These are phyloP conservation scores for Drosophila repleta DNA, from an alignment of 1,140 invertebrate species.

Conservation along the genomic window DNA sequence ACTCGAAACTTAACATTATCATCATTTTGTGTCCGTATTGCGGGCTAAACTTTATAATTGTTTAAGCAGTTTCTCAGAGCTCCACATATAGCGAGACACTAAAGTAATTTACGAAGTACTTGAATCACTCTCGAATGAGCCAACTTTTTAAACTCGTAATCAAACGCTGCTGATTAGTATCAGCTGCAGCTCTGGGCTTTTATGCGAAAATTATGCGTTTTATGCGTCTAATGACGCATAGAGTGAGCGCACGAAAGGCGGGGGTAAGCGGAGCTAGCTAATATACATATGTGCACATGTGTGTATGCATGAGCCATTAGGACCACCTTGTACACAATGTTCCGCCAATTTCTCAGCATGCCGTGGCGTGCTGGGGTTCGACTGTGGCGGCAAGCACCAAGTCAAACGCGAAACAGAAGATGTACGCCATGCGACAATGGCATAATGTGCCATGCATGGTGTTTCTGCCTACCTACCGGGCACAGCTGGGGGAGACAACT, in stretches of 20 bases:
- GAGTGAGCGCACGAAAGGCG: neutral
- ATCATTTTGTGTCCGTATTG: neutral
- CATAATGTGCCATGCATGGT: conserved; percentile 4
- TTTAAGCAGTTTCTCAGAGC: neutral
- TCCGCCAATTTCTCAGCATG: conserved; percentile 38
- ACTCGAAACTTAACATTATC: conserved; percentile 10
- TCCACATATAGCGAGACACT: neutral
- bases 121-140: conserved; percentile 3
- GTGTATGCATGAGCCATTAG: conserved; percentile 12
- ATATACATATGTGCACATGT: conserved; percentile 19
- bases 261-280: neutral
- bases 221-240: conserved; percentile 33
- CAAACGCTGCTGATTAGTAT: conserved; percentile 12
- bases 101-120: conserved; percentile 4
- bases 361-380: conserved; percentile 11
- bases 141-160: conserved; percentile 13
- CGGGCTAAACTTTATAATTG: neutral
- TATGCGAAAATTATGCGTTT: conserved; percentile 41
- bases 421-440: conserved; percentile 28
- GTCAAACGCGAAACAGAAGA: conserved; percentile 55
- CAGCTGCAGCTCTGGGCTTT: conserved; percentile 22
- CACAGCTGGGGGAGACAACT: conserved; percentile 40
- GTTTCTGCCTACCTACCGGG: conserved; percentile 5
- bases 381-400: conserved; percentile 32
- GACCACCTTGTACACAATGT: conserved; percentile 15